Base-by-base conservation (phyloP, 1,140 invertebrate species). In the Zelostemma sp. region DNA sequence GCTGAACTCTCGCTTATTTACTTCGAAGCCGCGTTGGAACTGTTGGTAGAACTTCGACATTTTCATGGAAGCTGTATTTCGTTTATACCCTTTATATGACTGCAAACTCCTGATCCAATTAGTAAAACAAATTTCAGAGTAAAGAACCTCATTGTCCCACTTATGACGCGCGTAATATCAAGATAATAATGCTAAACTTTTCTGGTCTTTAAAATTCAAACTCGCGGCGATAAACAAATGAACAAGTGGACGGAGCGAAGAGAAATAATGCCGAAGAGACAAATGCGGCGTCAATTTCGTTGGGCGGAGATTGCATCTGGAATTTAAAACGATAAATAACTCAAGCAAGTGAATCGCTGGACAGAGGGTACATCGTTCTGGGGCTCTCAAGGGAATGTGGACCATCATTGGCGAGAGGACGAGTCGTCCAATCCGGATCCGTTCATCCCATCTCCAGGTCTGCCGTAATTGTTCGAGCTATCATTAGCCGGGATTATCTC, bases 401-500 rank as follows among this genome's bases (percentile, higher is more conserved):
- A 68, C 69, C 64, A 72, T 72, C 75, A 72, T 68, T 63, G 73
- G 62, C 60, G 68, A 49, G 58, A 72, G 70, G 73, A 75, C 68
- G 75, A 72, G 73, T 77, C 75, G 71, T 67, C 67, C 70, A 72
- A 72, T 72, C 65, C 70, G 60, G 75, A 68, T 68, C 61, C 70
- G 65, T 68, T 68, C 70, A 73, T 72, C 72, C 75, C 73, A 75
- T 73, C 73, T 73, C 66, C 68, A 71, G 63, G 60, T 68, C 65
- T 50, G 66, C 69, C 72, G 77, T 79, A 80, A 80, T 80, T 80
- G 77, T 79, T 75, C 76, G 72, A 75, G 74, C 76, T 77, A 80
- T 80, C 77, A 77, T 80, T 80, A 80, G 77, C 76, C 62, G 73
- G 76, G 79, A 80, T 80, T 80, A 80, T 80, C 79, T 80, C 73